phyloP scores from a whole-genome alignment of 2,888 invertebrate species.

The Drosophila anceps region DNA sequence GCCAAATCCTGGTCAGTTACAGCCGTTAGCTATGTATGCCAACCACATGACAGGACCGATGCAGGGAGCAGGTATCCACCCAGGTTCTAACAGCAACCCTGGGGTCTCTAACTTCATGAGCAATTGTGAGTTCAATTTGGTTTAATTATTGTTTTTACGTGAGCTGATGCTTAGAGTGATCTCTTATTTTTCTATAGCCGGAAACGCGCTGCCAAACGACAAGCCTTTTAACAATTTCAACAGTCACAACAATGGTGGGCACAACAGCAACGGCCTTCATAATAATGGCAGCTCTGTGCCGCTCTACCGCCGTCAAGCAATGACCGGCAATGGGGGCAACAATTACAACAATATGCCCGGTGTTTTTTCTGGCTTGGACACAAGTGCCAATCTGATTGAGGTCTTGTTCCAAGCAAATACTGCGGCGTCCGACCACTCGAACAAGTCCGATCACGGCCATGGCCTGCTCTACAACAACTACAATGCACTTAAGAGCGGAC shows the following conservation, averaged over 20 bases:
- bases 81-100: slow-evolving; percentile 27
- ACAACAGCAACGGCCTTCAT: slow-evolving; percentile 58
- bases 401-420: slow-evolving; percentile 82
- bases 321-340: slow-evolving; percentile 79
- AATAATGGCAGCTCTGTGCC: slow-evolving; percentile 84
- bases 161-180: too few relatives aligned
- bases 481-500: slow-evolving; percentile 69
- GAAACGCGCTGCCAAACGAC: slow-evolving; percentile 61
- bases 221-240: slow-evolving; percentile 60
- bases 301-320: slow-evolving; percentile 86
- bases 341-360: slow-evolving; percentile 68
- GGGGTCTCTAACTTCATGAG: slow-evolving; percentile 63
- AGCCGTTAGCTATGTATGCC: slow-evolving; percentile 48
- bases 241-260: slow-evolving; percentile 59
- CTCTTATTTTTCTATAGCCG: slow-evolving; percentile 27
- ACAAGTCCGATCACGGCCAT: slow-evolving; percentile 69
- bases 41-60: slow-evolving; percentile 56
- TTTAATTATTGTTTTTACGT: background rate
- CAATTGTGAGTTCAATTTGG: slow-evolving; percentile 66
- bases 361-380: slow-evolving; percentile 68
- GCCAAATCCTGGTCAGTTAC: slow-evolving; percentile 43
- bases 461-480: slow-evolving; percentile 82
- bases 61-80: slow-evolving; percentile 34
- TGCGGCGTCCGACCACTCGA: slow-evolving; percentile 60
- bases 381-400: slow-evolving; percentile 82